Evolutionary conservation across 1,140 invertebrate genomes (phyloP), one percentile per base, ranked within the genome.

Genomic region (Protaetia brevitarsis): DNA sequence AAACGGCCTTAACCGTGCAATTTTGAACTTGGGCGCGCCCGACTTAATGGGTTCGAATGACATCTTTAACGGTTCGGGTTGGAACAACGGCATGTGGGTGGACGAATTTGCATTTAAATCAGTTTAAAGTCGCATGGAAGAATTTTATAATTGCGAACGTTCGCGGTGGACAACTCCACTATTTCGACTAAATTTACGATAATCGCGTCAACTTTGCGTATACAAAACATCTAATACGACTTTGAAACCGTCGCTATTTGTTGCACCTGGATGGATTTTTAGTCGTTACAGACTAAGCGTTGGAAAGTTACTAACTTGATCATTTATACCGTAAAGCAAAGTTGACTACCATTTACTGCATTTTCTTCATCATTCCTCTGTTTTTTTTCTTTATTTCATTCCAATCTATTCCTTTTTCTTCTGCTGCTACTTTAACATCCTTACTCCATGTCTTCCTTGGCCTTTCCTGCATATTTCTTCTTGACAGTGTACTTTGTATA

Each of bases 71-170:
- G 41, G 41, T 19, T 45, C 41, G 41, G 10, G 41, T 23, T 23
- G 7, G 41, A 21, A 21, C 23, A 21, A 21, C 5, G 4, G 4
- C 13, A 45, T 13, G 41, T 45, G 23, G 41, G 41, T 45, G 41
- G 41, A 45, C 13, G 41, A 45, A 45, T 45, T 45, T 45, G 10
- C 41, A 45, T 45, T 45, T 45, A 45, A 45, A 45, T 45, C 41
- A 19, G 41, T n/a, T 45, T 45, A 45, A 45, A 45, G 41, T 19
- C 23, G 41, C 16, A 45, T 19, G 41, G 41, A 45, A 19, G 2
- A 45, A 21, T 45, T 45, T 45, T 45, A 45, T 45, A 13, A 45
- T 45, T 45, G 41, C 41, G 41, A 5, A 45, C 41, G 41, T 19
- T 21, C 23, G 5, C n/a, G 16, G 41, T 5, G 41, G n/a, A n/a